Evolutionary conservation across 1,140 invertebrate species (phyloP).

Genomic region (Drosophila trapezifrons): DNA sequence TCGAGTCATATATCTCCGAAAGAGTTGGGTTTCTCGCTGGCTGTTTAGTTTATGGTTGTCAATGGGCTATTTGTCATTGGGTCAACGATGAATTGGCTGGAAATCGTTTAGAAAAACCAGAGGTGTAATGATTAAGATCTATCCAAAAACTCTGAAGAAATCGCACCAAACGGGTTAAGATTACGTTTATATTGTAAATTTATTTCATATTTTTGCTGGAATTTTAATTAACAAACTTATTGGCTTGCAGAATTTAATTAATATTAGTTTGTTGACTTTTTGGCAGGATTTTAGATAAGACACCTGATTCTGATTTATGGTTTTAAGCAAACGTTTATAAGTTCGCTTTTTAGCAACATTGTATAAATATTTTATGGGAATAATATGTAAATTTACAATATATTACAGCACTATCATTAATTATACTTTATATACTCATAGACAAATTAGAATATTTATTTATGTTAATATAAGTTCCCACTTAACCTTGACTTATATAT

Average conservation of each 20-base stretch:
- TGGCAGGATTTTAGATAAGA: not conserved
- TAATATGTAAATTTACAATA: slow-evolving; percentile 7
- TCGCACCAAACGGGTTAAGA: not conserved
- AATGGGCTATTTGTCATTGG: slow-evolving; percentile 38
- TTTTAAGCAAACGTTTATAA: not conserved
- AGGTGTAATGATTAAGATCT: slow-evolving; percentile 18
- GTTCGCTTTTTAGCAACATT: not conserved
- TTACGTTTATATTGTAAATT: not conserved
- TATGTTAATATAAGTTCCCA: not conserved
- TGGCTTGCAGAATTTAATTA: not conserved
- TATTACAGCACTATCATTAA: not conserved
- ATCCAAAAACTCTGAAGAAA: not conserved
- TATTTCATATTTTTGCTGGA: not conserved
- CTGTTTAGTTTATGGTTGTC: slow-evolving; percentile 52
- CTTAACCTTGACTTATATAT: not conserved
- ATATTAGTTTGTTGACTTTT: not conserved
- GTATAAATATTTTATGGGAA: not conserved
- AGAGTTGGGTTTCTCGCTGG: slow-evolving; percentile 25
- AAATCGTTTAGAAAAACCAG: slow-evolving; percentile 9
- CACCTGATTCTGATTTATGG: not conserved
- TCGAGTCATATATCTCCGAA: slow-evolving; percentile 21
- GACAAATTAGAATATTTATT: not conserved
- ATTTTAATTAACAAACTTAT: not conserved
- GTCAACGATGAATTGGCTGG: slow-evolving; percentile 16
- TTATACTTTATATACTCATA: not conserved